Evolutionary conservation across 2,797 vertebrate genomes (phyloP).

Genomic region (Chelonia mydas): DNA sequence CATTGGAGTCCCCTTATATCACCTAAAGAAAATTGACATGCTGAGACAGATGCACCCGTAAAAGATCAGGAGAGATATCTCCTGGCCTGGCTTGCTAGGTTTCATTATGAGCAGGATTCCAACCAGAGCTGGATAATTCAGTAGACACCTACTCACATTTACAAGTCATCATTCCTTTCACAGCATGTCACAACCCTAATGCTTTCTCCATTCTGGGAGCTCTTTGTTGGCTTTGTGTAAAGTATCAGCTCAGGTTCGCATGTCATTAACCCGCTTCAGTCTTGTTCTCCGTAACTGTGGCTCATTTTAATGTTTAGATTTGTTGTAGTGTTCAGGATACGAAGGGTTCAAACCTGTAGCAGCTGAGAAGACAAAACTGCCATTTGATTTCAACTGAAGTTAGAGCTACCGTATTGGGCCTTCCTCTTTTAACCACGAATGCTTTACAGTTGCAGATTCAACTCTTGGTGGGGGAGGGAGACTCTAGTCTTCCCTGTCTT

Average conservation of each 20-base stretch:
- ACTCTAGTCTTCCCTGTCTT: neutral
- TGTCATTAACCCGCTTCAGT: fast-evolving
- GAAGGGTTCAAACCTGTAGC: neutral
- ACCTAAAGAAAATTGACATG: neutral
- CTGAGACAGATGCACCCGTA: neutral
- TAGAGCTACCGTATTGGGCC: neutral
- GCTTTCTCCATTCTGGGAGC: neutral
- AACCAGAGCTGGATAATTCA: neutral
- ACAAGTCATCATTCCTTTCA: fast-evolving
- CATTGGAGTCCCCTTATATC: neutral
- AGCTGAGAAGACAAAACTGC: neutral
- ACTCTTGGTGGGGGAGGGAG: neutral
- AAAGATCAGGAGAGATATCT: neutral
- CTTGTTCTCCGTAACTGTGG: neutral
- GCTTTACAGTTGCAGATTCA: neutral
- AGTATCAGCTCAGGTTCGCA: neutral
- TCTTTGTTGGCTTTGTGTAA: neutral
- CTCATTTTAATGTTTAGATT: fast-evolving
- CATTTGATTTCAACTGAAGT: constrained; percentile 1
- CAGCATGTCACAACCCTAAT: fast-evolving
- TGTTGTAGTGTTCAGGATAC: neutral
- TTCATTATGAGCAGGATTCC: neutral
- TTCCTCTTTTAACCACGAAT: neutral
- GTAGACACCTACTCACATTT: neutral
- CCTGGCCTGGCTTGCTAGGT: fast-evolving